These are phyloP conservation scores for Otolemur garnettii DNA, from an alignment of 2,113 vertebrate genomes.

Conservation along the genomic window DNA sequence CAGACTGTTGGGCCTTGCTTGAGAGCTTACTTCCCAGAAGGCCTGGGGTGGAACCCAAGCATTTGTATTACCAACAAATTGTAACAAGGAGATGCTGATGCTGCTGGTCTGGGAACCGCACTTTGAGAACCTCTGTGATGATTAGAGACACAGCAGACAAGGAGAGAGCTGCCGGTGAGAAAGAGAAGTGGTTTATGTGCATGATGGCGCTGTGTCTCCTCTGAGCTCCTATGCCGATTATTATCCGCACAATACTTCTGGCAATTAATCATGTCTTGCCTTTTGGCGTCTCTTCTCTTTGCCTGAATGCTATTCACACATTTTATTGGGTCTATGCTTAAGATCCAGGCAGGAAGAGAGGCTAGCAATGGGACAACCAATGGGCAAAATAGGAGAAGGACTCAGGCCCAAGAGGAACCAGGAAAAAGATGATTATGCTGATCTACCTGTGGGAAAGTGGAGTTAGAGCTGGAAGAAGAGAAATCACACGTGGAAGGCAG, in stretches of 20 bases:
- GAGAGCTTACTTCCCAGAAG: neutral
- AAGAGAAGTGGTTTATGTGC: conserved; percentile 11
- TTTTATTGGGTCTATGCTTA: conserved; percentile 30
- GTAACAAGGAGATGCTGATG: neutral
- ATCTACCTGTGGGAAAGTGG: neutral
- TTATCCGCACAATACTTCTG: neutral
- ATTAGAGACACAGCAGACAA: neutral
- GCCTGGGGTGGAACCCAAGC: neutral
- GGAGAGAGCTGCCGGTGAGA: neutral
- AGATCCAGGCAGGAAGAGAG: neutral
- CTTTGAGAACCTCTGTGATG: neutral
- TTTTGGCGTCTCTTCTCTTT: conserved; percentile 57
- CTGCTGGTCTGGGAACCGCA: neutral
- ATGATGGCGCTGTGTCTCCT: neutral
- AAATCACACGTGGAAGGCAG: neutral
- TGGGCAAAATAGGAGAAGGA: neutral
- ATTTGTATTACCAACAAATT: conserved; percentile 30
- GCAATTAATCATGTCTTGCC: conserved; percentile 65
- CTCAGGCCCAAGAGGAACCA: neutral
- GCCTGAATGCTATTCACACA: conserved; percentile 58
- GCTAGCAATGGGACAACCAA: neutral
- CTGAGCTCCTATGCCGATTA: conserved; percentile 26
- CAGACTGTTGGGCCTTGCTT: neutral
- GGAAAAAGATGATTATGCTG: neutral
- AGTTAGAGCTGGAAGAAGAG: neutral